phyloP scores from a whole-genome alignment of 2,113 vertebrate species.

The Oryzias curvinotus region DNA sequence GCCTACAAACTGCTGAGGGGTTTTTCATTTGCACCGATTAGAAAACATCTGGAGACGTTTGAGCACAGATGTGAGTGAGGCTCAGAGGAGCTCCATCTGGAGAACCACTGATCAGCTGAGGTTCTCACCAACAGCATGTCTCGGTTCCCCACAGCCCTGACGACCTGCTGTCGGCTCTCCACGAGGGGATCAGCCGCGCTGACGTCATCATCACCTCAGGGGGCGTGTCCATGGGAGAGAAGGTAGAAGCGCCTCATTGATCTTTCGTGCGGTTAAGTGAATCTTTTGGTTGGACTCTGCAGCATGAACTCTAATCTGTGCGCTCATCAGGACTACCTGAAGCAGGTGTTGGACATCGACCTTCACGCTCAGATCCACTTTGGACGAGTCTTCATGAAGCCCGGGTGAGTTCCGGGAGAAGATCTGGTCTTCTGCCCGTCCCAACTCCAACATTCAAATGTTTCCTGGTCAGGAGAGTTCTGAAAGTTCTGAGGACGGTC shows the following conservation, averaged over 20 bases:
- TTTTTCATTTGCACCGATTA: no score
- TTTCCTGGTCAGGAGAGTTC: no score
- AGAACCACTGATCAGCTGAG: no score
- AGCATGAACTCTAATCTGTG: neutral
- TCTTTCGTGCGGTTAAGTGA: neutral
- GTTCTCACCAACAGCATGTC: neutral
- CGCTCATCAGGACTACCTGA: conserved; percentile 91
- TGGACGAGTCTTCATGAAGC: conserved; percentile 99
- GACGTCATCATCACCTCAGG: conserved; percentile 99
- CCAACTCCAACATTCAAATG: no score
- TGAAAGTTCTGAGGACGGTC: no score
- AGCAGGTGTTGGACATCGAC: conserved; percentile 99
- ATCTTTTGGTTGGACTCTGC: neutral
- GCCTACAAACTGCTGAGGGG: no score
- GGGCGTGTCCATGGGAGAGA: conserved; percentile 98
- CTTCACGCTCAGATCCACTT: conserved; percentile 99
- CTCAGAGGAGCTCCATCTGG: no score
- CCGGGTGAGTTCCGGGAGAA: conserved; percentile 83
- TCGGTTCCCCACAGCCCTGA: conserved; percentile 85
- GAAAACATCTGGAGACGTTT: no score
- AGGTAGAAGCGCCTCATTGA: conserved; percentile 73
- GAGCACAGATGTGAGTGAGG: no score
- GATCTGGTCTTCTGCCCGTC: neutral
- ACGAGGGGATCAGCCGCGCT: conserved; percentile 97
- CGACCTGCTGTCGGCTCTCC: conserved; percentile 95